A percentile compares a stretch with the other conserved stretches of the same genome.
phyloP scores from a whole-genome alignment of 2,797 vertebrate species.

The Myiothlypis coronata region DNA sequence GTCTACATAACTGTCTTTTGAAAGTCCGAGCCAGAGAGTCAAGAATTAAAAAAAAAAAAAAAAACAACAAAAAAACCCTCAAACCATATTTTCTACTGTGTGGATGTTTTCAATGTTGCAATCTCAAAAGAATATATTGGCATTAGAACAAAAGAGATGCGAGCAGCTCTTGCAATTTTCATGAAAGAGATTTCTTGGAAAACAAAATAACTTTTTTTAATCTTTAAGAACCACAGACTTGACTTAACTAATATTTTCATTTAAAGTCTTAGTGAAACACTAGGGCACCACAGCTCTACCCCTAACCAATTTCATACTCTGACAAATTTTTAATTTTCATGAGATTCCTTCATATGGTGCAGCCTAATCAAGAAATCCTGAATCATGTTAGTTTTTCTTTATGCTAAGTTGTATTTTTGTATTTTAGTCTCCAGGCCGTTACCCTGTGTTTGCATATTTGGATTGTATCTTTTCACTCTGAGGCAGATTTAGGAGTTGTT shows the following conservation, averaged over 20 bases:
- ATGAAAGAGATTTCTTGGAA: neutral
- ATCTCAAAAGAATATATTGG: neutral
- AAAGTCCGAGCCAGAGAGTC: conserved; percentile 20
- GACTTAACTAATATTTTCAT: conserved; percentile 4
- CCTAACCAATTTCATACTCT: neutral
- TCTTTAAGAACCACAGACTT: neutral
- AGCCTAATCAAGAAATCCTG: neutral
- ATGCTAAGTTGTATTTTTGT: neutral
- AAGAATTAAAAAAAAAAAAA: neutral
- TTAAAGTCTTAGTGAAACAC: neutral
- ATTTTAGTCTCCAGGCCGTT: neutral
- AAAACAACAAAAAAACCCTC: neutral
- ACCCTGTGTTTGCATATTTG: neutral
- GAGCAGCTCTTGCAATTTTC: conserved; percentile 25
- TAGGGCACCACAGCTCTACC: neutral
- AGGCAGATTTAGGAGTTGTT: conserved; percentile 26
- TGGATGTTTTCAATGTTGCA: conserved; percentile 10
- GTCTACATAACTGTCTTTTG: conserved; percentile 5
- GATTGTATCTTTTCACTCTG: neutral
- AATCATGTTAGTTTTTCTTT: neutral
- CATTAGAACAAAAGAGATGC: neutral
- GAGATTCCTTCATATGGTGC: neutral
- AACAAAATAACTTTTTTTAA: neutral
- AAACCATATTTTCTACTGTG: conserved; percentile 1
- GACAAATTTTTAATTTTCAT: neutral